phyloP scores from a whole-genome alignment of 2,888 invertebrate genomes.

The Napeogenes sylphis region DNA sequence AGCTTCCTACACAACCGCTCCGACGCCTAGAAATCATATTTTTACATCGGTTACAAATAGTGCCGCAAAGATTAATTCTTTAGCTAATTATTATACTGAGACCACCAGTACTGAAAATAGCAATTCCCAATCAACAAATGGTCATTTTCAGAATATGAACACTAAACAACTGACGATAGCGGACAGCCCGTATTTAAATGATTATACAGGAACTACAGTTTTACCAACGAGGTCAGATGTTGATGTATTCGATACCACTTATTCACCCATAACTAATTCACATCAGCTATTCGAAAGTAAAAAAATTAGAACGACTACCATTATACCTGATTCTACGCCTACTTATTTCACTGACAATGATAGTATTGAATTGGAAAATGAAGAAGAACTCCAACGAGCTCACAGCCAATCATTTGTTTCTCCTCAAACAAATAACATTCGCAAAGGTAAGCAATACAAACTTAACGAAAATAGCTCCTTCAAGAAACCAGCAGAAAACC shows the following conservation, averaged over 20 bases:
- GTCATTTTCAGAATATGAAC: conserved; percentile 70
- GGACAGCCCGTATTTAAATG: conserved; percentile 67
- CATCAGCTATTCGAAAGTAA: conserved; percentile 64
- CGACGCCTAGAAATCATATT: conserved; percentile 45
- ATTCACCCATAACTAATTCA: conserved; percentile 46
- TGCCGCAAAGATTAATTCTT: conserved; percentile 47
- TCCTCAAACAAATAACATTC: conserved; percentile 70
- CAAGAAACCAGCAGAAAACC: conserved; percentile 60
- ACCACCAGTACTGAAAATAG: conserved; percentile 48
- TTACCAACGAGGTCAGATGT: conserved; percentile 69
- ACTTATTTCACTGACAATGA: conserved; percentile 65
- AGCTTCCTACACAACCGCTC: conserved; percentile 65
- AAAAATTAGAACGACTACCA: conserved; percentile 53
- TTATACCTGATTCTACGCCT: conserved; percentile 51
- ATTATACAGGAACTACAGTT: conserved; percentile 66
- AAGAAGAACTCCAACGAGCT: conserved; percentile 81
- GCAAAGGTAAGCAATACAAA: conserved; percentile 64
- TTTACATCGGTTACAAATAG: conserved; percentile 67
- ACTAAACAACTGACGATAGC: conserved; percentile 65
- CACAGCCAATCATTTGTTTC: conserved; percentile 84
- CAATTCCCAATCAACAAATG: conserved; percentile 54
- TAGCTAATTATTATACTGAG: conserved; percentile 45
- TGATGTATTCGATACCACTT: conserved; percentile 51
- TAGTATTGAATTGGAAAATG: conserved; percentile 72
- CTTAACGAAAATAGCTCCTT: conserved; percentile 45